These are phyloP conservation scores for Augochlorella aurata DNA, from an alignment of 2,888 invertebrate species.

Conservation along the genomic window DNA sequence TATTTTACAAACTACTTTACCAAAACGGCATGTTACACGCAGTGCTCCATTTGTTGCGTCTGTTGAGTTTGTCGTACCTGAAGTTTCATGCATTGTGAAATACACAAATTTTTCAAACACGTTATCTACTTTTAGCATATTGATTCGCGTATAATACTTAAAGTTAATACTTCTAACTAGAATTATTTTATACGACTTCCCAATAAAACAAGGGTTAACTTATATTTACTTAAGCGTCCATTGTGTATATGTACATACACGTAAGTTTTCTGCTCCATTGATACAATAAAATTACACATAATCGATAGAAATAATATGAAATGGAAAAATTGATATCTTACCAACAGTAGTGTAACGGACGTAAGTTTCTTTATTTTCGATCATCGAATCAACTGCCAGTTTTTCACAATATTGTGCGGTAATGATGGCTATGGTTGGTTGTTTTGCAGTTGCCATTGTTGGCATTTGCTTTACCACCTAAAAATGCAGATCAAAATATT, in stretches of 20 bases:
- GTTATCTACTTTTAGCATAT: constrained; percentile 36
- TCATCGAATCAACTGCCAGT: constrained; percentile 98
- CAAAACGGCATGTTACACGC: constrained; percentile 79
- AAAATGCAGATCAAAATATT: constrained; percentile 51
- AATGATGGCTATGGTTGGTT: constrained; percentile 98
- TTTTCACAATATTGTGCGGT: constrained; percentile 99
- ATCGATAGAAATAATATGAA: not conserved
- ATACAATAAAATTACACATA: not conserved
- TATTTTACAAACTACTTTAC: constrained; percentile 78
- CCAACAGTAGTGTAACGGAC: constrained; percentile 98
- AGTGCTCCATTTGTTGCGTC: constrained; percentile 75
- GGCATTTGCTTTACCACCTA: constrained; percentile 98
- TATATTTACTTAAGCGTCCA: not conserved
- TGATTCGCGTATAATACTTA: constrained; percentile 26
- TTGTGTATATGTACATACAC: constrained; percentile 1
- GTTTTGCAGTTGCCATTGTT: constrained; percentile 92
- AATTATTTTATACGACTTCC: not conserved
- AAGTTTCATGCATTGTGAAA: constrained; percentile 71
- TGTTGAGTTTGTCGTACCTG: constrained; percentile 77
- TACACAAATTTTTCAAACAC: constrained; percentile 43
- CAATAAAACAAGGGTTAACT: not conserved
- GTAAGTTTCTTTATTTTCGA: constrained; percentile 97
- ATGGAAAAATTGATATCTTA: constrained; percentile 83
- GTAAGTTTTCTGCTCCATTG: constrained; percentile 23
- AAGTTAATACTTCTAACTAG: not conserved